Percentiles rank a stretch among this genome's conserved stretches.
These are phyloP conservation scores for Camponotus floridanus DNA, from an alignment of 1,140 invertebrate genomes.

Conservation along the genomic window DNA sequence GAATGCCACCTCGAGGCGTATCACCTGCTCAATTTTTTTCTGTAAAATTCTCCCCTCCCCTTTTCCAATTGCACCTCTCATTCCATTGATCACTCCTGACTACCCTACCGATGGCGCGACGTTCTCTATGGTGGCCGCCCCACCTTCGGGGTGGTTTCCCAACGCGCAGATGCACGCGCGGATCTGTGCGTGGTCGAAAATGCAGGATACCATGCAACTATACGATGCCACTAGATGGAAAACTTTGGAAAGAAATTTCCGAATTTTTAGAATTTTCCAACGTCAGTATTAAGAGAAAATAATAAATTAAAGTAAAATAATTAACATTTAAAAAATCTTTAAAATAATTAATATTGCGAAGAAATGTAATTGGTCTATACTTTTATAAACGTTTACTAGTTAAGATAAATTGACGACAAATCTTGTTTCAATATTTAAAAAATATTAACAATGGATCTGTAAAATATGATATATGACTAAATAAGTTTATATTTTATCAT, in stretches of 20 bases:
- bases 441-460: background rate
- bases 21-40: conserved; percentile 66
- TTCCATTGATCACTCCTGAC: conserved; percentile 1
- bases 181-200: background rate
- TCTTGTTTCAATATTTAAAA: background rate
- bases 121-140: conserved; percentile 19
- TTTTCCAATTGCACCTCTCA: background rate
- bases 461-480: background rate
- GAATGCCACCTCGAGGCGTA: conserved; percentile 55
- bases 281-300: background rate
- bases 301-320: background rate
- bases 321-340: background rate
- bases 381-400: background rate
- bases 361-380: background rate
- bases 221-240: background rate
- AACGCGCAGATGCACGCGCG: conserved; percentile 40
- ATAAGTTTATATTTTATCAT: background rate
- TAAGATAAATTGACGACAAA: background rate
- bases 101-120: conserved; percentile 25
- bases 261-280: background rate
- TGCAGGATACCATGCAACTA: background rate
- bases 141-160: conserved; percentile 18
- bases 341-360: background rate
- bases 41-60: conserved; percentile 9
- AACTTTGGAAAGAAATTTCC: background rate